Conservation (phyloP, 2,113 vertebrate genomes). For the zebrafish (Danio rerio) region GRCz12tu NC_133181.1:2484501-2485000, state of each 20-base stretch:
- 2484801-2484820: conserved; percentile 34
- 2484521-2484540: no score
- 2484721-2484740: no score
- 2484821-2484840: conserved; percentile 53
- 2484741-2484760: not conserved
- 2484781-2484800: conserved; percentile 33
- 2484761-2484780: conserved; percentile 6
- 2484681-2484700: no score
- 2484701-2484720: no score
- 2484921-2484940: conserved; percentile 41
- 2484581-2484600: no score
- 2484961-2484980: conserved; percentile 28
- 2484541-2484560: no score
- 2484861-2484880: conserved; percentile 59
- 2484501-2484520: no score
- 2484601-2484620: no score
- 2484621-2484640: no score
- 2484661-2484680: no score
- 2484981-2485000: not conserved
- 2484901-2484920: conserved; percentile 53
- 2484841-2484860: conserved; percentile 55
- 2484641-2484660: no score
- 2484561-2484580: no score
- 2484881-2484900: conserved; percentile 55
- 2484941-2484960: conserved; percentile 25